These are phyloP conservation scores for Sycophaga agraensis DNA, from an alignment of 1,140 invertebrate species.

Conservation along the genomic window DNA sequence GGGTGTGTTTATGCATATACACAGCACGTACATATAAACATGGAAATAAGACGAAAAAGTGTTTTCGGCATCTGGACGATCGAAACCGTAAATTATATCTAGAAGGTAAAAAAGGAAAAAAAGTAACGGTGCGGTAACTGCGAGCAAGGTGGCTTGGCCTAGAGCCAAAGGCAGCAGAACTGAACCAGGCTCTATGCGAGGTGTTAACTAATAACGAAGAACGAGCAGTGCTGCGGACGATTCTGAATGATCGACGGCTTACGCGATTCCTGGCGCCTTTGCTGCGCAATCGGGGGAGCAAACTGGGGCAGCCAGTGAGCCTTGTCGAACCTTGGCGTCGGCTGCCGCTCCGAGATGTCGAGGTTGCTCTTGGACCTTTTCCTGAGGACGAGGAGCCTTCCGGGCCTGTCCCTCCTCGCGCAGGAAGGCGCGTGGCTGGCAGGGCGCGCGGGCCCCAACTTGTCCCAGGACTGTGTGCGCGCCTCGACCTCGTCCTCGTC, in stretches of 20 bases:
- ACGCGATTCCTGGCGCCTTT: constrained; percentile 39
- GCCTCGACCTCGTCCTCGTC: neutral
- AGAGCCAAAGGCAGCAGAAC: neutral
- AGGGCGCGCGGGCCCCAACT: neutral
- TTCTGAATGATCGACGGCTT: constrained; percentile 42
- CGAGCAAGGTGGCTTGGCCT: too few species aligned
- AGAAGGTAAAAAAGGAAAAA: constrained; percentile 1
- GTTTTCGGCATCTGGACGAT: constrained; percentile 19
- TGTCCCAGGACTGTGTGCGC: constrained; percentile 22
- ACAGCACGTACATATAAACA: too few species aligned
- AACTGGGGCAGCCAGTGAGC: constrained; percentile 35
- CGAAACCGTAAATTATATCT: constrained; percentile 23
- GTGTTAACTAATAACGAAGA: constrained; percentile 10
- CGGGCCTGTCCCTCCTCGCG: neutral
- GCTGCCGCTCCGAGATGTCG: constrained; percentile 41
- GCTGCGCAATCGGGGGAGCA: neutral
- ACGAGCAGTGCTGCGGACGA: constrained; percentile 10
- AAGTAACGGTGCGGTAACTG: too few species aligned
- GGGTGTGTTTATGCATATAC: too few species aligned
- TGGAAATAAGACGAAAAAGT: too few species aligned
- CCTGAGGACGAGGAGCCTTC: constrained; percentile 22
- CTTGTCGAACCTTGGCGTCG: constrained; percentile 40
- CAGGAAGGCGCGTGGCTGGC: neutral
- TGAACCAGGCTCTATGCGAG: constrained; percentile 8
- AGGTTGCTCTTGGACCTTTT: constrained; percentile 44